Percentiles rank a stretch among this genome's conserved stretches.
phyloP scores from a whole-genome alignment of 92 coral and sea anemone species.

The Paramuricea clavata region DNA sequence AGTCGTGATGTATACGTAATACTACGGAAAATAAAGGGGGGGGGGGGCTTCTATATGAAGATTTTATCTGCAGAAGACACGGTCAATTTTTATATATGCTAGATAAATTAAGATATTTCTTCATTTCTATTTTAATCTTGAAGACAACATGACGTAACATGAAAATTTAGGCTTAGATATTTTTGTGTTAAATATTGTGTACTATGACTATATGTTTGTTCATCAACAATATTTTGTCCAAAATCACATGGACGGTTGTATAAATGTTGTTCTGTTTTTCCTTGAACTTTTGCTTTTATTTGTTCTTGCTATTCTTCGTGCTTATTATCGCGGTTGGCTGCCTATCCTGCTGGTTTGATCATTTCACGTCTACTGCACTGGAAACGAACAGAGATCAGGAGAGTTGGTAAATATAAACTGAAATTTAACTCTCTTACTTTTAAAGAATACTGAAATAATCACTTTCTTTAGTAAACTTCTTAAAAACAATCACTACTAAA shows the following conservation, averaged over 20 bases:
- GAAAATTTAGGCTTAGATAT: background rate
- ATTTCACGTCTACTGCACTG: slow-evolving; percentile 77
- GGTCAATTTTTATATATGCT: background rate
- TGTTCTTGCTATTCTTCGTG: slow-evolving; percentile 91
- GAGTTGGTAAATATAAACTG: slow-evolving; percentile 76
- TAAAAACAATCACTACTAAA: background rate
- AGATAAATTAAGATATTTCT: background rate
- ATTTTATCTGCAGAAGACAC: background rate
- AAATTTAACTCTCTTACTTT: background rate
- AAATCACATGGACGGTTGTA: slow-evolving; percentile 66
- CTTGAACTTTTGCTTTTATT: slow-evolving; percentile 92
- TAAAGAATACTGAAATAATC: background rate
- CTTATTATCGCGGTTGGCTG: slow-evolving; percentile 94
- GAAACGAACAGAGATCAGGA: slow-evolving; percentile 89
- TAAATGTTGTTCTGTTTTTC: slow-evolving; percentile 99
- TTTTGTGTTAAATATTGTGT: background rate
- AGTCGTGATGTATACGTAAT: no score
- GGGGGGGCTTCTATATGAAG: background rate
- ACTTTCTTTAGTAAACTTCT: background rate
- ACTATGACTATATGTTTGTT: background rate
- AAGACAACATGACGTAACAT: slow-evolving; percentile 14
- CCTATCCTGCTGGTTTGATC: slow-evolving; percentile 99
- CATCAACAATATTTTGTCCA: background rate
- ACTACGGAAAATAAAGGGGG: background rate
- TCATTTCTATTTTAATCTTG: slow-evolving; percentile 11